Conservation (phyloP, 2,113 vertebrate species). For the Cygnus buccinator region DNA sequence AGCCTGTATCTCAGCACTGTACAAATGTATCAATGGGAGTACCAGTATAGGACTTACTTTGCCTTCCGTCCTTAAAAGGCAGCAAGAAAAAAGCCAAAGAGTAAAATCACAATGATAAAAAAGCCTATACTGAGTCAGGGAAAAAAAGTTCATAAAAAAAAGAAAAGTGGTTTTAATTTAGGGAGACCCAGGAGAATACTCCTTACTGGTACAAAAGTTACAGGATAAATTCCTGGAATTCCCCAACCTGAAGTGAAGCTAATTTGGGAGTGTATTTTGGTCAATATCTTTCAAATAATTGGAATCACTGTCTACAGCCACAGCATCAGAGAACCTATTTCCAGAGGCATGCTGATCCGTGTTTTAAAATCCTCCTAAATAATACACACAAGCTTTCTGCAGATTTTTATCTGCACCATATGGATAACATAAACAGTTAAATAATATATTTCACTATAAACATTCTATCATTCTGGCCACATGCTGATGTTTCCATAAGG, state of each 20-base stretch:
- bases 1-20: slow-evolving; percentile 43
- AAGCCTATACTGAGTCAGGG: background rate
- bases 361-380: background rate
- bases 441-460: background rate
- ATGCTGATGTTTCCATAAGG: background rate
- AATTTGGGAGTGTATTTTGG: background rate
- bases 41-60: background rate
- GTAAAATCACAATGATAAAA: background rate
- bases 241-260: background rate
- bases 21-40: background rate
- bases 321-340: background rate
- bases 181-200: background rate
- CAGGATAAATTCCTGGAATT: background rate
- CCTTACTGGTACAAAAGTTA: background rate
- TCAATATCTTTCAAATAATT: background rate
- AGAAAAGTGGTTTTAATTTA: background rate
- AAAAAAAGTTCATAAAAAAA: background rate
- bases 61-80: background rate
- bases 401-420: background rate
- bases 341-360: background rate
- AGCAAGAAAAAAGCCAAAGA: background rate
- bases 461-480: background rate
- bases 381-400: background rate
- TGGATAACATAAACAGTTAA: background rate
- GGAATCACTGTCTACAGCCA: background rate